Evolutionary conservation across 2,888 invertebrate genomes (phyloP), one percentile per base, ranked within the genome.

Genomic region (Gymnoscelis rufifasciata): DNA sequence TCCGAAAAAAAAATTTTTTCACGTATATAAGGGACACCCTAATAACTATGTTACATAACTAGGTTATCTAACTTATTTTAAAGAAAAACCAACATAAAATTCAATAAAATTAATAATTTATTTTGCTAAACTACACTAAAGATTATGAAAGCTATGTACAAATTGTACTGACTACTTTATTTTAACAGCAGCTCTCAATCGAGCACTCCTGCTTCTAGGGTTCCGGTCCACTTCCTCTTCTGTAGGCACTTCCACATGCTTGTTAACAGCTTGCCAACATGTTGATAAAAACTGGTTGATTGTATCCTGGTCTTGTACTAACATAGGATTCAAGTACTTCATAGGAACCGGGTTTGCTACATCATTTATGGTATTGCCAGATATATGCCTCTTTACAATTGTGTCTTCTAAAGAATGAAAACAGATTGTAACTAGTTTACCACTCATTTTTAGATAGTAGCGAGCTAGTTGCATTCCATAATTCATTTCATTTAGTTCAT

Each of bases 401-500:
- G 94, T 94, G 74, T 98, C 98, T 88, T 98, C 97, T 14, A 97
- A 83, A 0, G 97, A 97, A 80, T 98, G 97, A 76, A 98, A 98
- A 8, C 96, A 92, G 29, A 98, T 91, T 0, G 95, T 93, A 0
- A 95, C 92, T 49, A 98, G 74, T 49, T 92, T 89, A 0, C 98
- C 98, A 27, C 92, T 91, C 0, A 92, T 78, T 81, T 94, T 95
- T 13, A 98, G 88, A 66, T 92, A 94, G 67, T 90, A 90, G 52
- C 93, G 91, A 0, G 97, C 94, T 43, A 97, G 65, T 14, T 95
- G 73, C 78, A 98, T 91, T 0, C 92, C 97, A 74, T 94, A 95
- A 83, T 97, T 95, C 1, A 98, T 90, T 88, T 98, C 97, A 74
- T 98, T 98, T 0, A 98, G 82, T 84, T 98, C 98, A 75, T 98